These are phyloP conservation scores for Hippoglossus hippoglossus DNA, from an alignment of 2,797 vertebrate species.

Conservation along the genomic window DNA sequence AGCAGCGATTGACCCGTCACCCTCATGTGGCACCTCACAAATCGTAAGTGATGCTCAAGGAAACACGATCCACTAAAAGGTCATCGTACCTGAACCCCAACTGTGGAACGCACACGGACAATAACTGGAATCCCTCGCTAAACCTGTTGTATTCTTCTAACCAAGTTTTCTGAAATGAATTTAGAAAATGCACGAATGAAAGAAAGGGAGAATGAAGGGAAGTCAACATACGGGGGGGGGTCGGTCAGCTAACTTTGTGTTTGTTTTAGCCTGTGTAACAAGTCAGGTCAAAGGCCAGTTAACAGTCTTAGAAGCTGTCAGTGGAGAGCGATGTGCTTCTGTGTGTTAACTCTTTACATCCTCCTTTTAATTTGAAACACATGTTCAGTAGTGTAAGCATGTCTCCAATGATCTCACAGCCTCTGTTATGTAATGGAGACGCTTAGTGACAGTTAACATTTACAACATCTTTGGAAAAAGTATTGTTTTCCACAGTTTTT, in stretches of 20 bases:
- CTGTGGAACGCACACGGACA: conserved; percentile 13
- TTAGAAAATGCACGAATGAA: conserved; percentile 10
- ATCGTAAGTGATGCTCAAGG: conserved; percentile 83
- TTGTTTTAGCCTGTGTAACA: conserved; percentile 50
- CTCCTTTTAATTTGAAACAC: conserved; percentile 70
- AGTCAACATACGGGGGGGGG: background rate
- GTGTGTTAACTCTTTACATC: conserved; percentile 66
- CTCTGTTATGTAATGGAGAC: conserved; percentile 34
- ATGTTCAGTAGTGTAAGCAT: conserved; percentile 47
- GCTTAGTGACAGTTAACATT: conserved; percentile 1
- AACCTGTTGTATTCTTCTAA: background rate
- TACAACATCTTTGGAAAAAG: background rate
- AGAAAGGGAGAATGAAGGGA: background rate
- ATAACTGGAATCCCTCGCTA: conserved; percentile 20
- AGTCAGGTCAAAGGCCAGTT: conserved; percentile 69
- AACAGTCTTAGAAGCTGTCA: conserved; percentile 67
- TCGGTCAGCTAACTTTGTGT: conserved; percentile 35
- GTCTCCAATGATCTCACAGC: conserved; percentile 28
- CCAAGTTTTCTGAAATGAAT: too few species aligned
- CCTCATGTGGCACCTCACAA: conserved; percentile 85
- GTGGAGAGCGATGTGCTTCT: conserved; percentile 61
- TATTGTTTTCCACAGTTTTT: background rate
- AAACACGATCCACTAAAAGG: conserved; percentile 62
- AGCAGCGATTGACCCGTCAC: conserved; percentile 75
- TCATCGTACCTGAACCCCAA: conserved; percentile 48